Percentiles rank a stretch among this genome's conserved stretches.
Conservation (phyloP, 2,113 vertebrate species). For the Lates calcarifer region DNA sequence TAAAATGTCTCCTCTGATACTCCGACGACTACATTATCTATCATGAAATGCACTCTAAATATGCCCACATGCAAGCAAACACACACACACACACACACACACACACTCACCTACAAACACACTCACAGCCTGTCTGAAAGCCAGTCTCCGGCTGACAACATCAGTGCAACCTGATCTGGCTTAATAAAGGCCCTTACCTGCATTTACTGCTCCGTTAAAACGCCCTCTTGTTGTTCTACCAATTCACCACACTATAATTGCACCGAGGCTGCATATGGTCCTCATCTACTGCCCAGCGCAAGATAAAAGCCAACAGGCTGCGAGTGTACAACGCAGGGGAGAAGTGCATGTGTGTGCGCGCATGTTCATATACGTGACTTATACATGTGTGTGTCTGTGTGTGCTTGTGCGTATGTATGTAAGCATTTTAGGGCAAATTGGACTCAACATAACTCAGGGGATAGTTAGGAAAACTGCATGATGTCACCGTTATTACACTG, state of each 20-base stretch:
- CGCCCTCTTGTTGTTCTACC: constrained; percentile 76
- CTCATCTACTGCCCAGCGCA: constrained; percentile 72
- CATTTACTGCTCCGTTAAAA: constrained; percentile 81
- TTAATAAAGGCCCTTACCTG: constrained; percentile 78
- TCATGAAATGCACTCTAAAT: constrained; percentile 20
- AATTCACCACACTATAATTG: constrained; percentile 77
- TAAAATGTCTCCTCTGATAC: constrained; percentile 28
- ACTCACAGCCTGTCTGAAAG: constrained; percentile 40
- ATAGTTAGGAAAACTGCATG: constrained; percentile 71
- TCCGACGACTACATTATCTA: neutral
- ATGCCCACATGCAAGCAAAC: constrained; percentile 36
- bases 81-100: constrained; percentile 26
- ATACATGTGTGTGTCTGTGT: constrained; percentile 26
- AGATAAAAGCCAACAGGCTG: constrained; percentile 76
- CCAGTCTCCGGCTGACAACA: constrained; percentile 67
- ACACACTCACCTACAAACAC: constrained; percentile 8
- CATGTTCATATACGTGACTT: constrained; percentile 2
- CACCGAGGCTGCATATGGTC: constrained; percentile 77
- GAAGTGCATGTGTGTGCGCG: constrained; percentile 4
- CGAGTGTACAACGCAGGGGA: constrained; percentile 58
- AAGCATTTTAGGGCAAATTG: constrained; percentile 75
- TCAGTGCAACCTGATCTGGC: constrained; percentile 75
- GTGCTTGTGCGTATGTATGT: constrained; percentile 34
- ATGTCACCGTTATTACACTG: constrained; percentile 76
- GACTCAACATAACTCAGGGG: constrained; percentile 64